Evolutionary conservation across 2,888 invertebrate genomes (phyloP).

Genomic region (Thymelicus lineola): DNA sequence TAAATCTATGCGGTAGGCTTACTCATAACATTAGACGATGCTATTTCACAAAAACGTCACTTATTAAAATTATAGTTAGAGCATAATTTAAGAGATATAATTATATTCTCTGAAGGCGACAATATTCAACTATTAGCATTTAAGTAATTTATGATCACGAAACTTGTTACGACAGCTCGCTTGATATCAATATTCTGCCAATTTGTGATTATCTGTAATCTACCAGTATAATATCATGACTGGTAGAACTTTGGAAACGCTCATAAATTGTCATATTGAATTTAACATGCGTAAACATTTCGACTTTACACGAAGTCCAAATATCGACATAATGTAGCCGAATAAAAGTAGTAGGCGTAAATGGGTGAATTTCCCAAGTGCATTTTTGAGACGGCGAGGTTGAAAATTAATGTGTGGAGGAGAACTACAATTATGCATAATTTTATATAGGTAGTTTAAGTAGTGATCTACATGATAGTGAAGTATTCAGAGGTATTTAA

Average conservation of each 20-base stretch:
- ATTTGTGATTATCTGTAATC: conserved; percentile 12
- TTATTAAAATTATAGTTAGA: conserved; percentile 7
- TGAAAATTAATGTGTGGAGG: too few species aligned
- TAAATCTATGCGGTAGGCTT: too few species aligned
- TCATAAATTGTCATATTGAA: conserved; percentile 8
- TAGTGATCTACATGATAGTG: too few species aligned
- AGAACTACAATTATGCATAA: too few species aligned
- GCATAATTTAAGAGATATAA: background rate
- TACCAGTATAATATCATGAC: conserved; percentile 1
- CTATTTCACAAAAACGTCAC: background rate
- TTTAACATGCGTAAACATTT: conserved; percentile 2
- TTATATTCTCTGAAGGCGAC: background rate
- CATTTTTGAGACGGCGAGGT: too few species aligned
- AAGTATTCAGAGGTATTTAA: too few species aligned
- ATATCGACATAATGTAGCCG: too few species aligned
- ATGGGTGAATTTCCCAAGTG: too few species aligned
- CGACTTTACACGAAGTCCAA: background rate
- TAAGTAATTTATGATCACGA: conserved; percentile 16
- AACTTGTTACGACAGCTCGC: conserved; percentile 15
- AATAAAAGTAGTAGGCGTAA: background rate
- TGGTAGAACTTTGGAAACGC: background rate
- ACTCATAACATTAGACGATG: background rate
- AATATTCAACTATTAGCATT: conserved; percentile 14
- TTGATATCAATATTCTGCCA: conserved; percentile 11
- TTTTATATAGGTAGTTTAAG: too few species aligned